Evolutionary conservation across 2,113 vertebrate species (phyloP), one percentile per base, ranked within the genome.

Genomic region (Panurus biarmicus): DNA sequence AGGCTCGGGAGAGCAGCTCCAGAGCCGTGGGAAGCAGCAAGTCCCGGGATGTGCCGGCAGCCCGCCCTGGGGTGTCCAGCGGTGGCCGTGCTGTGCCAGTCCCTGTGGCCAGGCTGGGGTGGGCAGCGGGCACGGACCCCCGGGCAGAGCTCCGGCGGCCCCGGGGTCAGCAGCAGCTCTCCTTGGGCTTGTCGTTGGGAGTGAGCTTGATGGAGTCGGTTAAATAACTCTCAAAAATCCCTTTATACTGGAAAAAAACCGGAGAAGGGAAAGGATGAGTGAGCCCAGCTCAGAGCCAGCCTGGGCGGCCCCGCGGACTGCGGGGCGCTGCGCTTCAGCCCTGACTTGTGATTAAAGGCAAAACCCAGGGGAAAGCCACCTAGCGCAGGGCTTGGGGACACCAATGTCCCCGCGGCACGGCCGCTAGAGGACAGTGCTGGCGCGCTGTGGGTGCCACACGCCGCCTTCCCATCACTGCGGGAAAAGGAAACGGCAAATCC

Each of bases 131-230:
- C 62, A 33, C 1, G 0, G 62, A 38, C 8, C 51, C 74, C 42
- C 0, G 0, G 48, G 45, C 28, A 58, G 44, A 48, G 54, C 71
- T 78, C 44, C 56, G 3, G 42, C 12, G 1, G 33, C 7, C 1
- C 82, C 1, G 3, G 7, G 25, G 13, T 97, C 96, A 98, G 94
- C 98, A 98, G 94, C 98, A 98, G 20, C 82, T 85, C 20, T 78
- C 96, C 57, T 38, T 94, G 58, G 97, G 82, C 61, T 97, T 94
- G 60, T 96, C 89, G 2, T 93, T 60, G 24, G 97, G 94, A 1
- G 94, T 97, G 67, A 98, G 97, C 74, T 98, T 98, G 97, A 98
- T 98, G 93, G 98, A 98, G 50, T 98, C 97, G 0, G 97, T 97
- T 45, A 98, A 92, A 70, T 97, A 97, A 29, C 94, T 98, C 78